Percentiles rank a stretch among this genome's conserved stretches.
Conservation (phyloP, 2,113 vertebrate genomes). For the Hippocampus zosterae region DNA sequence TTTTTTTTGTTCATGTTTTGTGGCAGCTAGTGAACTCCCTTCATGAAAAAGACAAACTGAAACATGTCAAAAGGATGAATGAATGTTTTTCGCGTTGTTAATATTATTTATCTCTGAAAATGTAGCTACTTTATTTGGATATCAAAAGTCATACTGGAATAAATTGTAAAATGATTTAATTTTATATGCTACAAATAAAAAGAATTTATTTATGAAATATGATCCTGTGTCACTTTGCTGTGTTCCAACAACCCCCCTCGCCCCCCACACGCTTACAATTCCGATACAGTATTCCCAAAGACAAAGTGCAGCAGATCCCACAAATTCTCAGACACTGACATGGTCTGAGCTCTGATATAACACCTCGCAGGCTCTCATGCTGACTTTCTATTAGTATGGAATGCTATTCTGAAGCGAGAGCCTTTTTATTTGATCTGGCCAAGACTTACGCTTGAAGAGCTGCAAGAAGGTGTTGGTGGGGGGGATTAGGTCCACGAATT, state of each 20-base stretch:
- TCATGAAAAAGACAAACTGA: constrained; percentile 79
- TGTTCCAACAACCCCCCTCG: constrained; percentile 14
- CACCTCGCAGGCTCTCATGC: constrained; percentile 34
- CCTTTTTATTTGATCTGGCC: constrained; percentile 80
- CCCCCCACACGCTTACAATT: constrained; percentile 6
- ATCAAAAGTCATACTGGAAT: constrained; percentile 98
- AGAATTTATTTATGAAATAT: constrained; percentile 98
- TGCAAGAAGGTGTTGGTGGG: constrained; percentile 69
- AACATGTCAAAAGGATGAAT: constrained; percentile 89
- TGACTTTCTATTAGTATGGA: constrained; percentile 58
- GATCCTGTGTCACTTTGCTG: constrained; percentile 36
- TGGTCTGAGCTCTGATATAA: constrained; percentile 61
- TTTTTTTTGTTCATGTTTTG: constrained; percentile 82
- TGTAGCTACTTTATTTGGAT: constrained; percentile 89
- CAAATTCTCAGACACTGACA: constrained; percentile 38
- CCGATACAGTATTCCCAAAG: constrained; percentile 4
- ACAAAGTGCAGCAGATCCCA: constrained; percentile 16
- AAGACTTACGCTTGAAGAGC: constrained; percentile 83
- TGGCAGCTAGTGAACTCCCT: constrained; percentile 88
- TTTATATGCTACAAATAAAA: constrained; percentile 98
- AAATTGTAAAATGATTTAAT: constrained; percentile 99
- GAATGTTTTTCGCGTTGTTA: constrained; percentile 76
- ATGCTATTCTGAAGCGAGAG: constrained; percentile 69
- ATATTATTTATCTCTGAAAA: constrained; percentile 93
- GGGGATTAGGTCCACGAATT: constrained; percentile 81